A percentile compares a stretch with the other conserved stretches of the same genome.
phyloP scores from a whole-genome alignment of 2,113 vertebrate genomes.

The Gasterosteus nipponicus region DNA sequence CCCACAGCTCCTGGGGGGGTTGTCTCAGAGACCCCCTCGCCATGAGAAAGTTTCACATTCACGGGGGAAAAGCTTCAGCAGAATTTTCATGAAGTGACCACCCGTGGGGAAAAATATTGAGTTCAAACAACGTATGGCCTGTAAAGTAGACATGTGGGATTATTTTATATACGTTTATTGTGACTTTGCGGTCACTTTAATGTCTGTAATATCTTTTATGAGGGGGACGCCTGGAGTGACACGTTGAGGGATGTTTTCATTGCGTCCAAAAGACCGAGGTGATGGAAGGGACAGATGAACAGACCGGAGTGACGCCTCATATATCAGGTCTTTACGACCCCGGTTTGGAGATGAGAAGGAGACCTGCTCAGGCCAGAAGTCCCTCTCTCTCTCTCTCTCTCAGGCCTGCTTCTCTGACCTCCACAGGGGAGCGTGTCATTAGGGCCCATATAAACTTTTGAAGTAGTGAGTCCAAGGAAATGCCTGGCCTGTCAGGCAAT shows the following conservation, averaged over 20 bases:
- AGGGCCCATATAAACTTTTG: constrained; percentile 76
- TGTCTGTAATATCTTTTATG: background rate
- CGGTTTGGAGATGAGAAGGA: constrained; percentile 67
- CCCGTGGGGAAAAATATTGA: background rate
- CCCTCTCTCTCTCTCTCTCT: constrained; percentile 38
- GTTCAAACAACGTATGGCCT: background rate
- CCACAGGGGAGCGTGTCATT: constrained; percentile 62
- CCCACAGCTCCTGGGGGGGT: constrained; percentile 1
- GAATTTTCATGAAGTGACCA: background rate
- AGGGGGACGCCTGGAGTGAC: background rate
- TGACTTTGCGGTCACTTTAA: background rate
- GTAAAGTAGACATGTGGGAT: background rate
- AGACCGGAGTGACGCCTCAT: constrained; percentile 63
- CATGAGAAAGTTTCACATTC: background rate
- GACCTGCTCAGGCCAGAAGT: constrained; percentile 62
- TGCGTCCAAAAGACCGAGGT: constrained; percentile 25
- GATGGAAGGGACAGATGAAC: constrained; percentile 55
- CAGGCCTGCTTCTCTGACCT: constrained; percentile 61
- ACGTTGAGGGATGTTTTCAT: background rate
- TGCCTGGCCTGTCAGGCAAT: constrained; percentile 71
- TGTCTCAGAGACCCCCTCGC: background rate
- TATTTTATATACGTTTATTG: background rate
- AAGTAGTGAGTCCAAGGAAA: constrained; percentile 69
- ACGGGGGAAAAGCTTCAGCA: background rate
- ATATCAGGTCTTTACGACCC: constrained; percentile 73